Percentiles rank a stretch among this genome's conserved stretches.
These are phyloP conservation scores for Solea solea DNA, from an alignment of 2,113 vertebrate genomes.

Conservation along the genomic window DNA sequence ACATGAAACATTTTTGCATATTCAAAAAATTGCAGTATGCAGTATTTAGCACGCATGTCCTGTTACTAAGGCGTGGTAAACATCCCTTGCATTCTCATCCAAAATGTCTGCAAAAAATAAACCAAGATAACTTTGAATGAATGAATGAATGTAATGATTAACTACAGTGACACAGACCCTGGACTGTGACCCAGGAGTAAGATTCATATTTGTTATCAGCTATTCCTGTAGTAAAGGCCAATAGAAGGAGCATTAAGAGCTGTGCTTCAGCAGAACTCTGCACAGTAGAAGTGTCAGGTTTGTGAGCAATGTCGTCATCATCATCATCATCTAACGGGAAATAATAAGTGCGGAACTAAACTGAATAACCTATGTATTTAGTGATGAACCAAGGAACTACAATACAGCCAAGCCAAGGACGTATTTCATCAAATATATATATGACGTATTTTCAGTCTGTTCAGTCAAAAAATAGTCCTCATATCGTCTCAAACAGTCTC, in stretches of 20 bases:
- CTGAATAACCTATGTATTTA: not conserved
- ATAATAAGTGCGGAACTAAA: not conserved
- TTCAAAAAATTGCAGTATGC: too few relatives aligned
- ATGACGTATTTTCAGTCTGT: too few relatives aligned
- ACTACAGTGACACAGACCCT: slow-evolving; percentile 61
- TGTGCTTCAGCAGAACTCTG: slow-evolving; percentile 1
- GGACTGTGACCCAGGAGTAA: slow-evolving; percentile 72
- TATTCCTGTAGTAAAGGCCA: slow-evolving; percentile 34
- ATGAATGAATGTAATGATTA: slow-evolving; percentile 65
- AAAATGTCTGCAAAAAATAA: slow-evolving; percentile 13
- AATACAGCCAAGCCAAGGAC: too few relatives aligned
- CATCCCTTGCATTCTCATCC: not conserved
- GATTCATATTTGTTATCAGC: slow-evolving; percentile 61
- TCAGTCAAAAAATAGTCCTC: too few relatives aligned
- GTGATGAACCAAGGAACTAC: too few relatives aligned
- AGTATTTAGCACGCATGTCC: not conserved
- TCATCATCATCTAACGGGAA: slow-evolving; percentile 3
- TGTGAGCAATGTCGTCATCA: not conserved
- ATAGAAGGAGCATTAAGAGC: slow-evolving; percentile 25
- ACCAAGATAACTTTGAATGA: slow-evolving; percentile 26
- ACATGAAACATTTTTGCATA: not conserved
- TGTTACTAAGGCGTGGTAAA: not conserved
- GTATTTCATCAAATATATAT: too few relatives aligned
- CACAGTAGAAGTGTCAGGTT: not conserved
- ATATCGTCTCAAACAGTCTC: too few relatives aligned